Base-by-base conservation (phyloP, 2,113 vertebrate species). In the Orthonyx spaldingii region DNA sequence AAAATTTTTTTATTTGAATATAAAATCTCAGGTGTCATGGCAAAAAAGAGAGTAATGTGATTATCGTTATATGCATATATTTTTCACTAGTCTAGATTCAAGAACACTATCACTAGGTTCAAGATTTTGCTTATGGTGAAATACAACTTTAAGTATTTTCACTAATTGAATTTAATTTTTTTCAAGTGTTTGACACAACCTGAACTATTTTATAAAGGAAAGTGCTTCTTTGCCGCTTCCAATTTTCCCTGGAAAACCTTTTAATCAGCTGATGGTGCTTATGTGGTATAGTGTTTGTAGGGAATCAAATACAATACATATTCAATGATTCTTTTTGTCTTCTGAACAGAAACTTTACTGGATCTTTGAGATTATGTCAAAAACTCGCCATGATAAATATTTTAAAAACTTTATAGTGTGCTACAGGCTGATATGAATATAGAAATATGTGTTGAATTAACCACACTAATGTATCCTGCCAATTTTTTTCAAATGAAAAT, bases 131-230 rank as follows among this genome's bases (percentile, higher is more conserved):
- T 53, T 86, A 16, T 68, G 83, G 84, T 49, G 21, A 95, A 46
- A 85, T 71, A 49, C 41, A 44, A 6, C 37, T 94, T 93, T 93
- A 84, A 92, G 64, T 93, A 92, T 95, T 83, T 94, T 85, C 65
- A 35, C 39, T 42, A 88, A 56, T 23, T 87, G 7, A 81, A 57
- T 94, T 68, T 78, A 10, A 22, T 53, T 55, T 52, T 55, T 87
- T 79, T 37, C 53, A 50, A 77, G 35, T 84, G 21, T 57, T 77
- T 70, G 24, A 95, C 68, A 91, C 20, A 84, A 66, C 42, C 19
- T 28, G 35, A 91, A 52, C n/a, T 76, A 23, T 96, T 95, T 94
- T 47, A 68, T 14, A 82, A 81, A 94, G 84, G 49, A 79, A 83
- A 88, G 18, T 49, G 9, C 33, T 97, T 49, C 24, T 94, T 80